Evolutionary conservation across 2,797 vertebrate species (phyloP).

Genomic region (Sebastiscus albofasciatus): DNA sequence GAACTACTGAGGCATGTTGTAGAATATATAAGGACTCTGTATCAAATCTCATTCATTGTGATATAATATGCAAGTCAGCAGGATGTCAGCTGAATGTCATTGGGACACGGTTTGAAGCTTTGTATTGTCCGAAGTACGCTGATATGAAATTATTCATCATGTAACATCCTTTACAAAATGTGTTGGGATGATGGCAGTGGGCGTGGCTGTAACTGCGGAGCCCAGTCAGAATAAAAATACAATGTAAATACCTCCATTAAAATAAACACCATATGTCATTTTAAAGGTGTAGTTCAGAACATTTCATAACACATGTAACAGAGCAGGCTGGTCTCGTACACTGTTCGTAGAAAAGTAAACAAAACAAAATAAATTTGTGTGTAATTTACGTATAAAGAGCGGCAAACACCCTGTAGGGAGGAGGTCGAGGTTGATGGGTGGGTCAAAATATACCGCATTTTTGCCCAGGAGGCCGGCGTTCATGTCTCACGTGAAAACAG

Average conservation of each 20-base stretch:
- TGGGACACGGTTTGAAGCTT: slow-evolving; percentile 28
- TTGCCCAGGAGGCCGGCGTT: too few relatives aligned
- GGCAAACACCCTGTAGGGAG: fast-evolving
- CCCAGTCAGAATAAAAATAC: neutral
- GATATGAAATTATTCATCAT: slow-evolving; percentile 5
- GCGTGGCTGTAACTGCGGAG: neutral
- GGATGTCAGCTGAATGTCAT: slow-evolving; percentile 20
- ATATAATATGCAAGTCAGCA: slow-evolving; percentile 25
- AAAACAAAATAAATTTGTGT: too few relatives aligned
- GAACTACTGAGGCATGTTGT: neutral
- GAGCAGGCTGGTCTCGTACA: neutral
- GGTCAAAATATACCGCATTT: too few relatives aligned
- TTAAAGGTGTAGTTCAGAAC: neutral
- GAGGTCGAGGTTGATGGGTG: too few relatives aligned
- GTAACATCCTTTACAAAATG: neutral
- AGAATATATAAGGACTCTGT: slow-evolving; percentile 8
- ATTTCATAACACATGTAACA: neutral
- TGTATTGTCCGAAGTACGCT: slow-evolving; percentile 1
- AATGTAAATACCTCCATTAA: neutral
- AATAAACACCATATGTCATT: neutral
- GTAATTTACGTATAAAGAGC: too few relatives aligned
- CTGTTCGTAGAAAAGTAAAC: fast-evolving
- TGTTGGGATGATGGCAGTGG: neutral
- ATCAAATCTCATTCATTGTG: slow-evolving; percentile 37
- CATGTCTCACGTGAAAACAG: fast-evolving